Evolutionary conservation across 1,140 invertebrate genomes (phyloP).

Genomic region (Globodera rostochiensis): DNA sequence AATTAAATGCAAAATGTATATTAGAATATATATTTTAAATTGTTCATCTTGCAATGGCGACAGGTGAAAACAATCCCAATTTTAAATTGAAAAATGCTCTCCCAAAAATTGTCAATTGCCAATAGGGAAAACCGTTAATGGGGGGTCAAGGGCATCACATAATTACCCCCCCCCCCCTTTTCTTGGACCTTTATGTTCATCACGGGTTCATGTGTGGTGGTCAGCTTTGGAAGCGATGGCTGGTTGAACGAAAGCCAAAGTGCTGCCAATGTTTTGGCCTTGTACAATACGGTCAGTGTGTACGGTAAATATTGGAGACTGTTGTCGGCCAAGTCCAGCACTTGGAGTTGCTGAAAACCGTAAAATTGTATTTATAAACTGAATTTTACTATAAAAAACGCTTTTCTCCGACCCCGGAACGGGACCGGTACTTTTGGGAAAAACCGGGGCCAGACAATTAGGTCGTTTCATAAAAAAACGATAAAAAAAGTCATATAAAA

Average conservation of each 20-base stretch:
- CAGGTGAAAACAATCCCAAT: too few species aligned
- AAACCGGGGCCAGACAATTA: too few species aligned
- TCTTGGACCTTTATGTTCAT: constrained; percentile 82
- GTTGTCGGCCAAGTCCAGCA: constrained; percentile 87
- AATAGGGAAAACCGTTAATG: too few species aligned
- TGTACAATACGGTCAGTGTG: constrained; percentile 80
- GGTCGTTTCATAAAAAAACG: too few species aligned
- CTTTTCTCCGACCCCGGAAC: too few species aligned
- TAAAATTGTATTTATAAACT: constrained; percentile 12
- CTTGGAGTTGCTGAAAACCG: constrained; percentile 75
- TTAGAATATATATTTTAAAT: too few species aligned
- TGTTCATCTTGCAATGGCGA: too few species aligned
- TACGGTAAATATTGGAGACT: constrained; percentile 91
- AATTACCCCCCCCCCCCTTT: constrained; percentile 88
- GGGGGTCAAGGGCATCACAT: constrained; percentile 75
- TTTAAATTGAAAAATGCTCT: too few species aligned
- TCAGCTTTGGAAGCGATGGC: constrained; percentile 94
- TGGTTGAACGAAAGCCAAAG: constrained; percentile 98
- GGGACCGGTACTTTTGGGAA: too few species aligned
- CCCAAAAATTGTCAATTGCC: too few species aligned
- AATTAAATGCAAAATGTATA: too few species aligned
- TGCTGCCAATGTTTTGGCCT: constrained; percentile 80
- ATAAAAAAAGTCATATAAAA: too few species aligned
- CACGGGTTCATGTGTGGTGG: constrained; percentile 76
- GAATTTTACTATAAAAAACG: neutral